Conservation (phyloP, 2,113 vertebrate species). For the Eulacestoma nigropectus region DNA sequence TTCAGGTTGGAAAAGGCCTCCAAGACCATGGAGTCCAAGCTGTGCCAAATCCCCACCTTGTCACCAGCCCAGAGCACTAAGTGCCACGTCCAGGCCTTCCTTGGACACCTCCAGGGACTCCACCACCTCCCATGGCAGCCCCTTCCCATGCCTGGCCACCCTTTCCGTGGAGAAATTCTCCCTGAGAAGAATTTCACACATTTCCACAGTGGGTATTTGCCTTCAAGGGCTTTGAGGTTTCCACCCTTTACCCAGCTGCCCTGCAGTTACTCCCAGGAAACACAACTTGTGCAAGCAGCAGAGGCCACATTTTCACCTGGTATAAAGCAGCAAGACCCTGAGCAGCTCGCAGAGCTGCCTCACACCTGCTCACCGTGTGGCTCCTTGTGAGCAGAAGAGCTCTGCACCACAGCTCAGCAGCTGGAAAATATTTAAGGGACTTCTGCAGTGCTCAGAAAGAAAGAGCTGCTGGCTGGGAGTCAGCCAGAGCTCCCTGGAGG, state of each 20-base stretch:
- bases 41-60: background rate
- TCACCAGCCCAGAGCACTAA: background rate
- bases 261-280: background rate
- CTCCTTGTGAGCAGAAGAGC: background rate
- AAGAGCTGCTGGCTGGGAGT: background rate
- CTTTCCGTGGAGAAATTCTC: background rate
- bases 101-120: background rate
- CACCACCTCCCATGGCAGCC: background rate
- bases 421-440: background rate
- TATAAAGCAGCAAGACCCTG: accelerated
- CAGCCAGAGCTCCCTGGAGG: background rate
- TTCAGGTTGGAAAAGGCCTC: background rate
- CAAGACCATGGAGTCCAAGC: background rate
- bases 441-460: background rate
- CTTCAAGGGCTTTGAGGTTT: background rate
- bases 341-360: background rate
- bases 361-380: accelerated
- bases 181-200: background rate
- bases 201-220: background rate
- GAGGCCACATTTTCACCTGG: background rate
- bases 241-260: background rate
- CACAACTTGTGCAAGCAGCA: background rate
- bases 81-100: background rate
- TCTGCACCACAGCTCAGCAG: background rate
- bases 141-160: background rate